A percentile compares a stretch with the other conserved stretches of the same genome.
These are phyloP conservation scores for Solenopsis invicta DNA, from an alignment of 1,140 invertebrate species.

Conservation along the genomic window DNA sequence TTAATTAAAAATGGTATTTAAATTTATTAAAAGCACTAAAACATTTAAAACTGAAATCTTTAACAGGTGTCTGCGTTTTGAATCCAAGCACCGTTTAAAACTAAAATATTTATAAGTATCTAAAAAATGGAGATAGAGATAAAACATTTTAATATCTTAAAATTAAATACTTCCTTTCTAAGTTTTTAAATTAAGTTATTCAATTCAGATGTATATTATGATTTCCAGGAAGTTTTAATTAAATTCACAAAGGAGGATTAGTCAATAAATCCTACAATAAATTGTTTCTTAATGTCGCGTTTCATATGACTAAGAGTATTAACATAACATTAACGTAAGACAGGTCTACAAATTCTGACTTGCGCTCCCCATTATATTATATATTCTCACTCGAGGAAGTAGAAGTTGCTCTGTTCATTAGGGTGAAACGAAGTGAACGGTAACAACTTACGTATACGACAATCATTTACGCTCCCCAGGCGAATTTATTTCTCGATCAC, in stretches of 20 bases:
- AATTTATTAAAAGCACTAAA: too few relatives aligned
- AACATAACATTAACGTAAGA: neutral
- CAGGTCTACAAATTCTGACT: neutral
- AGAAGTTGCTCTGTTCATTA: slow-evolving; percentile 19
- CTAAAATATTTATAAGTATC: too few relatives aligned
- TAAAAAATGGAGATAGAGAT: too few relatives aligned
- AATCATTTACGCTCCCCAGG: slow-evolving; percentile 1
- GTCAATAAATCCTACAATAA: neutral
- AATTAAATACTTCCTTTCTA: too few relatives aligned
- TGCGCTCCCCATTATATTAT: slow-evolving; percentile 21
- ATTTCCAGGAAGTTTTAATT: too few relatives aligned
- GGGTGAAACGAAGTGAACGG: slow-evolving; percentile 6
- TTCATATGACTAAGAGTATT: neutral
- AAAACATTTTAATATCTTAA: too few relatives aligned
- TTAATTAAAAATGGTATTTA: too few relatives aligned
- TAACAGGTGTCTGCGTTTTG: too few relatives aligned
- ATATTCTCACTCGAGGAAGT: neutral
- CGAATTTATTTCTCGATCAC: slow-evolving; percentile 17
- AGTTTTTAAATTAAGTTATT: too few relatives aligned
- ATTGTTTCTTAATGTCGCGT: neutral
- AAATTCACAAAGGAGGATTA: neutral
- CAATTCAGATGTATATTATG: too few relatives aligned
- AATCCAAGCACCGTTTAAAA: too few relatives aligned
- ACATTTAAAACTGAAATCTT: too few relatives aligned
- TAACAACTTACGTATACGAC: neutral